These are phyloP conservation scores for Drosophila suzukii DNA, from an alignment of 1,140 invertebrate species.

Conservation along the genomic window DNA sequence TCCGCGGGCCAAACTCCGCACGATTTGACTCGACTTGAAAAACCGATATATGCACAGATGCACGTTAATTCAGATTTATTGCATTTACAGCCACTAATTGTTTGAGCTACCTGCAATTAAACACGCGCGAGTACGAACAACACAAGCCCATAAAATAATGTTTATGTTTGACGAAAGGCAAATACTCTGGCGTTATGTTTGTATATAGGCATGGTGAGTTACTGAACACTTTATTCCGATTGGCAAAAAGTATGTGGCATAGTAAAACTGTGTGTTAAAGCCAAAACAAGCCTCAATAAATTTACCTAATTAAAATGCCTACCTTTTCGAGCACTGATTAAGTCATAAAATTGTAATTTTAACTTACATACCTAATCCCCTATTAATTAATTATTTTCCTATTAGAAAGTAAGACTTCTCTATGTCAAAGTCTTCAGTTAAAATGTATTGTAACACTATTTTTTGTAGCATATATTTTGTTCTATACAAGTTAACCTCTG, in stretches of 20 bases:
- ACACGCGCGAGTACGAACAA: conserved; percentile 34
- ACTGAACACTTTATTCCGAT: not conserved
- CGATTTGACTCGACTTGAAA: conserved; percentile 26
- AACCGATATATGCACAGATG: conserved; percentile 32
- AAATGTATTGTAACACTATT: too few species aligned
- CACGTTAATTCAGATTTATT: conserved; percentile 59
- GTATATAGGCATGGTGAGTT: not conserved
- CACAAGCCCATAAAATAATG: conserved; percentile 3
- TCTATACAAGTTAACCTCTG: not conserved
- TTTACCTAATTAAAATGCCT: too few species aligned
- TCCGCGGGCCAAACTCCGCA: conserved; percentile 37
- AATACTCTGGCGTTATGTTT: conserved; percentile 15
- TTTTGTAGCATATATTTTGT: not conserved
- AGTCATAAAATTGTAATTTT: not conserved
- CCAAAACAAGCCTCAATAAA: not conserved
- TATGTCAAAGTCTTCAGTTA: not conserved
- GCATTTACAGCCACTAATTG: conserved; percentile 57
- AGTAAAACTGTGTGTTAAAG: not conserved
- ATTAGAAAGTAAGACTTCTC: too few species aligned
- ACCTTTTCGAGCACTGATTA: not conserved
- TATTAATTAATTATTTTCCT: too few species aligned
- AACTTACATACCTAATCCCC: not conserved
- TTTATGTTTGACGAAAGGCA: conserved; percentile 10
- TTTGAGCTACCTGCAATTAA: conserved; percentile 43
- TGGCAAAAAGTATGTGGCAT: not conserved